Evolutionary conservation across 2,888 invertebrate genomes (phyloP).

Genomic region (Drosophila mercatorum): DNA sequence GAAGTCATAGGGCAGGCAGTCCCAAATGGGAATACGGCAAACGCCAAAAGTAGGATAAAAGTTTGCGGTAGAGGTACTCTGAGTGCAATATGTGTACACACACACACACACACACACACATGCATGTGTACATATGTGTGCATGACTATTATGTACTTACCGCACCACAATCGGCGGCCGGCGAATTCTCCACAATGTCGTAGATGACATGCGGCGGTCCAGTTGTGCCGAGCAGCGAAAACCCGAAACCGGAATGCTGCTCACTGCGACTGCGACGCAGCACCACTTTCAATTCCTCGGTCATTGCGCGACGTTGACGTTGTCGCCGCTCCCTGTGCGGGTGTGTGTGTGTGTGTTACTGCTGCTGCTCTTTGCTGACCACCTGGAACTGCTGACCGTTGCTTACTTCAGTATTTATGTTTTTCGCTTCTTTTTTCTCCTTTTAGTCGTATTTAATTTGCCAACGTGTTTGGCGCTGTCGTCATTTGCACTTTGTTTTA

Average conservation of each 20-base stretch:
- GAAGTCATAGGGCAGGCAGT: conserved; percentile 55
- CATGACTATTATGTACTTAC: conserved; percentile 71
- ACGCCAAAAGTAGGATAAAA: conserved; percentile 19
- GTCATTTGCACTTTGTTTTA: conserved; percentile 62
- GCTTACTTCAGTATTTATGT: conserved; percentile 46
- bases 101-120: not conserved
- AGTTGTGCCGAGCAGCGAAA: conserved; percentile 95
- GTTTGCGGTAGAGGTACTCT: conserved; percentile 14
- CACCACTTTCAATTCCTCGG: conserved; percentile 95
- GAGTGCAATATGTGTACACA: conserved; percentile 12
- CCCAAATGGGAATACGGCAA: conserved; percentile 43
- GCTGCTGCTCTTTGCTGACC: conserved; percentile 43
- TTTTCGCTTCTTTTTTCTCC: conserved; percentile 14
- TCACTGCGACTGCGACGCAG: conserved; percentile 94
- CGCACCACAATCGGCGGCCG: conserved; percentile 92
- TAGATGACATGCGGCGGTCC: conserved; percentile 97
- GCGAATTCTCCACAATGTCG: conserved; percentile 96
- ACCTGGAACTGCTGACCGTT: conserved; percentile 60
- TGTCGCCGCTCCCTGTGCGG: conserved; percentile 56
- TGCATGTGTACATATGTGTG: not conserved
- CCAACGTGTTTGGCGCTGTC: conserved; percentile 50
- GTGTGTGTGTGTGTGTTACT: conserved; percentile 32
- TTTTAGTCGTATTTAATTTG: conserved; percentile 45
- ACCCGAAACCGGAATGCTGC: conserved; percentile 93
- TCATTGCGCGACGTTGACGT: conserved; percentile 83